These are phyloP conservation scores for Sturmia bella DNA, from an alignment of 2,888 invertebrate species.

Conservation along the genomic window DNA sequence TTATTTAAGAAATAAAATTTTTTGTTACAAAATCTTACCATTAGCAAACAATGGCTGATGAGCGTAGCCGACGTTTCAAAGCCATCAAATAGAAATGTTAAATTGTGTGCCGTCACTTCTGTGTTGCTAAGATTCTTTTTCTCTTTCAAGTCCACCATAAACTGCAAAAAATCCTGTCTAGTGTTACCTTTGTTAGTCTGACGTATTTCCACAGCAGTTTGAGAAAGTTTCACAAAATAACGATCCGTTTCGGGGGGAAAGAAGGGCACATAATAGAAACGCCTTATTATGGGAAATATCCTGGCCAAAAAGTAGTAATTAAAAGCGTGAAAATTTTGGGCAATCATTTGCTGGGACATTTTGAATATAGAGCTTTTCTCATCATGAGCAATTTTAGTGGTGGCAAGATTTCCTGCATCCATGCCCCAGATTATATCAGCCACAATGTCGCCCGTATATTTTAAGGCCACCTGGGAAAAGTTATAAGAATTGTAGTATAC, in stretches of 20 bases:
- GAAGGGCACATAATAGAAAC: constrained; percentile 50
- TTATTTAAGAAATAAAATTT: not conserved
- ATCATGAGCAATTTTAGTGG: not conserved
- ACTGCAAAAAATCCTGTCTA: constrained; percentile 73
- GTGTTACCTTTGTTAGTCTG: constrained; percentile 59
- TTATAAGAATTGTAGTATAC: too few species aligned
- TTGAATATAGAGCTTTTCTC: constrained; percentile 46
- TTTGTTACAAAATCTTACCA: constrained; percentile 68
- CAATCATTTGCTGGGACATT: constrained; percentile 69
- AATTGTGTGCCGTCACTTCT: constrained; percentile 73
- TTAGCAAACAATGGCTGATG: constrained; percentile 72
- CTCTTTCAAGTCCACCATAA: constrained; percentile 71
- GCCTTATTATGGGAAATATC: constrained; percentile 69
- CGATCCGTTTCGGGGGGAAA: constrained; percentile 65
- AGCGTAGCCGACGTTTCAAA: constrained; percentile 74
- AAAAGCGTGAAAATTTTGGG: constrained; percentile 65
- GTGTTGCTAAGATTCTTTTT: constrained; percentile 42
- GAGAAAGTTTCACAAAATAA: constrained; percentile 50
- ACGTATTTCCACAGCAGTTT: constrained; percentile 53
- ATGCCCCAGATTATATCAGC: constrained; percentile 74
- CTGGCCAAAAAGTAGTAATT: constrained; percentile 63
- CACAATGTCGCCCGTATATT: constrained; percentile 74
- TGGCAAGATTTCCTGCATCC: constrained; percentile 73
- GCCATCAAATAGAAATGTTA: constrained; percentile 75
- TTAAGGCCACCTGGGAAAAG: constrained; percentile 68